A percentile compares a stretch with the other conserved stretches of the same genome.
Conservation (phyloP, 2,888 invertebrate species). For the Urechis unicinctus region DNA sequence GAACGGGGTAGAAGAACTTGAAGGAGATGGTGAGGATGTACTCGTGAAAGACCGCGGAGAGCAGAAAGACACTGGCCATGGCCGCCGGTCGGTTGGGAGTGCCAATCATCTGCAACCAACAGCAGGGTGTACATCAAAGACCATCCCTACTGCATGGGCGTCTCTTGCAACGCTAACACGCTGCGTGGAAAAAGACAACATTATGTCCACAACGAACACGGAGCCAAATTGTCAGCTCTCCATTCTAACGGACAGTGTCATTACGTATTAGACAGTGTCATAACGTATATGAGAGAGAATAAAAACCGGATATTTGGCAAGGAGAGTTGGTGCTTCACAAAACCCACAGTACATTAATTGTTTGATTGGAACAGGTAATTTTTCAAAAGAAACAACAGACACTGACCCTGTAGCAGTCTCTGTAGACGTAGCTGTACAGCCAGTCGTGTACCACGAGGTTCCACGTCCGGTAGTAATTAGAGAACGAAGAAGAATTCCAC, state of each 20-base stretch:
- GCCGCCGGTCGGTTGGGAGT: slow-evolving; percentile 48
- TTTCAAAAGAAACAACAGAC: neutral
- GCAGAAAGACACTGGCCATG: slow-evolving; percentile 64
- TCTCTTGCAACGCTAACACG: too few species aligned
- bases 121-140: too few species aligned
- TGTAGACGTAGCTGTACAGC: slow-evolving; percentile 83
- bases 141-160: too few species aligned
- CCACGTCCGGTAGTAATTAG: slow-evolving; percentile 85
- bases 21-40: slow-evolving; percentile 72
- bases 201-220: too few species aligned
- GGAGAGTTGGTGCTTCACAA: too few species aligned
- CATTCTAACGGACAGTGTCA: too few species aligned
- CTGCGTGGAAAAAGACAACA: too few species aligned
- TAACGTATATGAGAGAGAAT: too few species aligned
- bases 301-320: neutral
- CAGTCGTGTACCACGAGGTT: slow-evolving; percentile 92
- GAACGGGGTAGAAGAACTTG: slow-evolving; percentile 80
- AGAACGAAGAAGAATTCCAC: slow-evolving; percentile 86
- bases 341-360: too few species aligned
- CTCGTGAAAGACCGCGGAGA: slow-evolving; percentile 85
- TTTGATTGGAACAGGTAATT: too few species aligned
- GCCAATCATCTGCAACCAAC: slow-evolving; percentile 12
- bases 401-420: slow-evolving; percentile 56
- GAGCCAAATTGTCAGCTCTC: too few species aligned
- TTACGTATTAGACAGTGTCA: too few species aligned